A percentile compares a stretch with the other conserved stretches of the same genome.
Conservation (phyloP, 2,888 invertebrate species). For the Siphonodentalium dalli region DNA sequence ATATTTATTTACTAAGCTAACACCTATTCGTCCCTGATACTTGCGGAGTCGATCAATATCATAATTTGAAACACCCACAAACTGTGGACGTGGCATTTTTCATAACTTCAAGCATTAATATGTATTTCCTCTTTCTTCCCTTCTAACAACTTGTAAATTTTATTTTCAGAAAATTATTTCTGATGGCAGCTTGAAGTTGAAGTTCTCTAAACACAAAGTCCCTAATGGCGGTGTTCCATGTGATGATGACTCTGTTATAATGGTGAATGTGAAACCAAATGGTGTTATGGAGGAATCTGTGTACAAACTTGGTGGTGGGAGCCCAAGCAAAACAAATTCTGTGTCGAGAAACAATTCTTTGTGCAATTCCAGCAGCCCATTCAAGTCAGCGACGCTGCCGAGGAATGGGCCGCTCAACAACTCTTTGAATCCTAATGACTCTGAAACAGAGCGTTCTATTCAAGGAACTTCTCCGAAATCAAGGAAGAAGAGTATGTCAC, state of each 20-base stretch:
- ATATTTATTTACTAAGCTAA: too few relatives aligned
- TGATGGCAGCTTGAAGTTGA: background rate
- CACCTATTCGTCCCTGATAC: too few relatives aligned
- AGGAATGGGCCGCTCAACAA: constrained; percentile 38
- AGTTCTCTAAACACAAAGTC: too few relatives aligned
- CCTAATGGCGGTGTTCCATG: constrained; percentile 35
- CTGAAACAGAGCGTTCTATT: constrained; percentile 34
- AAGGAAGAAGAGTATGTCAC: constrained; percentile 32
- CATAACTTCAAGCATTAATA: too few relatives aligned
- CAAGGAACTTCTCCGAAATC: constrained; percentile 51
- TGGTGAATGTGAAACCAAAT: constrained; percentile 37
- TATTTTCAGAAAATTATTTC: background rate
- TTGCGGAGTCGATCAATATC: too few relatives aligned
- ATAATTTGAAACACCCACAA: too few relatives aligned
- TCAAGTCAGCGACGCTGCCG: constrained; percentile 30
- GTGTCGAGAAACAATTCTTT: constrained; percentile 13
- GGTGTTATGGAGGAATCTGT: constrained; percentile 11
- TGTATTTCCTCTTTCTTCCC: too few relatives aligned
- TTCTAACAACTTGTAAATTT: too few relatives aligned
- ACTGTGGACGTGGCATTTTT: too few relatives aligned
- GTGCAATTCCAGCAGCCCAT: constrained; percentile 29
- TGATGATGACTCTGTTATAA: constrained; percentile 52
- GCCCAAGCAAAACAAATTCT: too few relatives aligned
- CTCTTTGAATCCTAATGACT: constrained; percentile 35
- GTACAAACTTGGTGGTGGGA: constrained; percentile 2